phyloP scores from a whole-genome alignment of 2,113 vertebrate species.

The Platycercus adscitus region DNA sequence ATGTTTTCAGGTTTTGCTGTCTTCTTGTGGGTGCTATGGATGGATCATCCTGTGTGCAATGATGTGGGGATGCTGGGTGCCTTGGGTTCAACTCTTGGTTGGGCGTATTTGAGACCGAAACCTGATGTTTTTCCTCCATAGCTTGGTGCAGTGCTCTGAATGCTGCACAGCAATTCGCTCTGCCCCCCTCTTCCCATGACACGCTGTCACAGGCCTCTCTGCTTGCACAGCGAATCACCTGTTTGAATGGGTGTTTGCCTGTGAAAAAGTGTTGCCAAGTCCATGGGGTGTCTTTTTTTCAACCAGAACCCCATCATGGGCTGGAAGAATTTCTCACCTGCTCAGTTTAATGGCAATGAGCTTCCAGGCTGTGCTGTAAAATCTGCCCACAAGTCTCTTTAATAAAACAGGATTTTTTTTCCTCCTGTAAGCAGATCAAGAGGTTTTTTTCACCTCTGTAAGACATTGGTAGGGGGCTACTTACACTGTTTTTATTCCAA shows the following conservation, averaged over 20 bases:
- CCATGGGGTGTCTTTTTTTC: neutral
- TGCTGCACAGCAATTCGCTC: neutral
- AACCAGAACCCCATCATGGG: neutral
- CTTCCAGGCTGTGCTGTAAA: neutral
- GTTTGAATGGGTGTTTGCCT: neutral
- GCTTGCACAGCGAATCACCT: neutral
- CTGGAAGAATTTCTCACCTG: neutral
- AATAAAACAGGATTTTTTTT: neutral
- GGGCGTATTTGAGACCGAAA: neutral
- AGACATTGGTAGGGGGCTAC: neutral
- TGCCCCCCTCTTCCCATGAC: neutral
- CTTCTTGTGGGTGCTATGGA: rapidly evolving
- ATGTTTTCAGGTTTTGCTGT: neutral
- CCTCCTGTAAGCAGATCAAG: neutral
- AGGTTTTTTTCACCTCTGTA: neutral
- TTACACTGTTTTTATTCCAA: neutral
- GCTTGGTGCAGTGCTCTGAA: neutral
- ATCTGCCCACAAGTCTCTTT: neutral
- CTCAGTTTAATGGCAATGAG: neutral
- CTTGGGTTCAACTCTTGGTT: neutral
- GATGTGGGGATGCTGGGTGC: neutral
- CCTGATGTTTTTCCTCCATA: neutral
- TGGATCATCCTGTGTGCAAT: neutral
- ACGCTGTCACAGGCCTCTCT: rapidly evolving
- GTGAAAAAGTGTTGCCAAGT: neutral